Conservation (phyloP, 2,888 invertebrate genomes). For the Nemoura dubitans region DNA sequence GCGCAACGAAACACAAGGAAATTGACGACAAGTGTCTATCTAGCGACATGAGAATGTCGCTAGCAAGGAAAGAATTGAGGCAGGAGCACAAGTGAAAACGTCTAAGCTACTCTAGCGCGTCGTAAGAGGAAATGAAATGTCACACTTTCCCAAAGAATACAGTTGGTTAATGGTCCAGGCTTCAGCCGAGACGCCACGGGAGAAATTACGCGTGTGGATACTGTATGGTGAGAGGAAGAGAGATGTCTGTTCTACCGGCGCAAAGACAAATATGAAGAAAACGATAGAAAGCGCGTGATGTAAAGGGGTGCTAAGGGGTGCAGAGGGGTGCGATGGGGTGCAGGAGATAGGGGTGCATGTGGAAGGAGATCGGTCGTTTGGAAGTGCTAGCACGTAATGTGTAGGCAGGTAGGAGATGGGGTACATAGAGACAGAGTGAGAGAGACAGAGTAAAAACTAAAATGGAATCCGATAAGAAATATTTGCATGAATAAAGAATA, state of each 20-base stretch:
- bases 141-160: slow-evolving; percentile 20
- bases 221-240: not conserved
- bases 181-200: not conserved
- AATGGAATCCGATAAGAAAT: slow-evolving; percentile 19
- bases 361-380: not conserved
- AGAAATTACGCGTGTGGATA: not conserved
- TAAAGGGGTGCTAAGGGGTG: not conserved
- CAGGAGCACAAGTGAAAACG: not conserved
- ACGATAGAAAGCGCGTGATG: not conserved
- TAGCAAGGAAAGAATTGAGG: not conserved
- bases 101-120: not conserved
- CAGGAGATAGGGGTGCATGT: not conserved
- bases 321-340: not conserved
- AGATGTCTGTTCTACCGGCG: not conserved
- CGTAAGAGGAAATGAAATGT: slow-evolving; percentile 29
- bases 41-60: not conserved
- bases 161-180: not conserved
- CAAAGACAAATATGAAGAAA: slow-evolving; percentile 19
- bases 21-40: not conserved
- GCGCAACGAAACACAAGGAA: not conserved
- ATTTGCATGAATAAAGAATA: slow-evolving; percentile 29
- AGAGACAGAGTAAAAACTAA: slow-evolving; percentile 3
- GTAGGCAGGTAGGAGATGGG: not conserved
- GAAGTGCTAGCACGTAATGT: not conserved
- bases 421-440: not conserved